Evolutionary conservation across 2,113 vertebrate genomes (phyloP).

Genomic region (Parus major): DNA sequence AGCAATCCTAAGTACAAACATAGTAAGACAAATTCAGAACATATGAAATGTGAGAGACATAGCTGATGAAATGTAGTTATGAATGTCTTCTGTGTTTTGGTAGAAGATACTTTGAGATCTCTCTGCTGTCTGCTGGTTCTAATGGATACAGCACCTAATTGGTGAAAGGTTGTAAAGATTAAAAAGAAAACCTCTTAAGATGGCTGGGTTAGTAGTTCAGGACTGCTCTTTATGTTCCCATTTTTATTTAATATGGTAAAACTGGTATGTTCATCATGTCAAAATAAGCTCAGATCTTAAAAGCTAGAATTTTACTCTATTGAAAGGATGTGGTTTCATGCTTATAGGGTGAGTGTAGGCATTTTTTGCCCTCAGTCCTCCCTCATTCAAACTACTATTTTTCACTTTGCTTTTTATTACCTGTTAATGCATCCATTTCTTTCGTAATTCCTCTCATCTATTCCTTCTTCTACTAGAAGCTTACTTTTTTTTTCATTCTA

Average conservation of each 20-base stretch:
- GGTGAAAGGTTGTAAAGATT: background rate
- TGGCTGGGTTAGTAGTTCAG: background rate
- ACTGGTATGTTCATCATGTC: background rate
- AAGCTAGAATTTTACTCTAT: background rate
- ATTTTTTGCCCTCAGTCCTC: background rate
- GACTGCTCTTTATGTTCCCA: background rate
- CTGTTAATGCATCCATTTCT: background rate
- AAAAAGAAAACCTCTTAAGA: background rate
- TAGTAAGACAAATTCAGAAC: background rate
- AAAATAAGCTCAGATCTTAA: background rate
- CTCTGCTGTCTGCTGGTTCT: background rate
- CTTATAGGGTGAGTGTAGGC: background rate
- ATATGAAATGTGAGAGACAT: fast-evolving
- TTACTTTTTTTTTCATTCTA: background rate
- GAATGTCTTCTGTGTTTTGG: background rate
- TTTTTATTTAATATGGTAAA: background rate
- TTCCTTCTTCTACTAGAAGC: background rate
- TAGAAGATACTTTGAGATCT: background rate
- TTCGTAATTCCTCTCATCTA: background rate
- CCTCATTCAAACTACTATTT: background rate
- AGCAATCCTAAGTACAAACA: background rate
- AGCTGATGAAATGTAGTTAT: background rate
- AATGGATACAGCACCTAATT: background rate
- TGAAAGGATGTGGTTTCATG: background rate
- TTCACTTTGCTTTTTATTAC: background rate